Percentiles rank a stretch among this genome's conserved stretches.
Conservation (phyloP, 2,797 vertebrate species). For the Smutsia gigantea region DNA sequence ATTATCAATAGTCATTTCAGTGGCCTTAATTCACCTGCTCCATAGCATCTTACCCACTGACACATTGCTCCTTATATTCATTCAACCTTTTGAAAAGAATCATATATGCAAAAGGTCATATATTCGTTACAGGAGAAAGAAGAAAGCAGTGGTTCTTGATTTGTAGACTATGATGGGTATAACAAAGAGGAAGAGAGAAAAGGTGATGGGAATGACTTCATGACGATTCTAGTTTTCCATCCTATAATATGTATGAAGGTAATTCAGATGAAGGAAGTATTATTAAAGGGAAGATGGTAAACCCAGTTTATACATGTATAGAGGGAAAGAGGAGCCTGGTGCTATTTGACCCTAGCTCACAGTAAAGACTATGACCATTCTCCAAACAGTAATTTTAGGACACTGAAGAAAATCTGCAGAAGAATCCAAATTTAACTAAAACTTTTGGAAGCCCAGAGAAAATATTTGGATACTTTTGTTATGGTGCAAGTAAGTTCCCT, state of each 20-base stretch:
- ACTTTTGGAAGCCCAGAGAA: constrained; percentile 16
- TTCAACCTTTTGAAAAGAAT: background rate
- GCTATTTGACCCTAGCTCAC: background rate
- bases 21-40: background rate
- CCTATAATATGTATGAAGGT: background rate
- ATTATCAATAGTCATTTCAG: background rate
- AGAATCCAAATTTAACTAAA: constrained; percentile 13
- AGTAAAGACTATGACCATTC: background rate
- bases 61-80: background rate
- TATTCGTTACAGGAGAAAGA: background rate
- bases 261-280: background rate
- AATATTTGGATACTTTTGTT: background rate
- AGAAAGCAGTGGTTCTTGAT: background rate
- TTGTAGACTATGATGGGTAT: background rate
- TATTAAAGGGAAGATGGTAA: background rate
- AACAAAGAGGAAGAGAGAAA: background rate
- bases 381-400: background rate
- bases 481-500: background rate
- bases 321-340: background rate
- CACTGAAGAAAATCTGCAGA: background rate
- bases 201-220: background rate
- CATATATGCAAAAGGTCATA: background rate
- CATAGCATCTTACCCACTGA: background rate
- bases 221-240: background rate
- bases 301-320: background rate